phyloP scores from a whole-genome alignment of 1,140 invertebrate genomes.

The Spodoptera litura region DNA sequence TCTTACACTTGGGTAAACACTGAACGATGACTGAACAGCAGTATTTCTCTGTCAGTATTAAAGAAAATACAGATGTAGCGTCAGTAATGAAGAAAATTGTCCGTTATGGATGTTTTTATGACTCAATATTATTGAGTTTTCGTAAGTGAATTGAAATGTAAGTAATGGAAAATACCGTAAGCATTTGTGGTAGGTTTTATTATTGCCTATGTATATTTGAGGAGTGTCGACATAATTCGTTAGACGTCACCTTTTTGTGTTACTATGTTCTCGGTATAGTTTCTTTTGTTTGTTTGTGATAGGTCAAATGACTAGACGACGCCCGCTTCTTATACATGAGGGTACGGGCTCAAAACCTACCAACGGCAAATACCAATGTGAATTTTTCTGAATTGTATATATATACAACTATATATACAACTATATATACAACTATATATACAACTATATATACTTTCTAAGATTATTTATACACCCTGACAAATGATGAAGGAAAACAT shows the following conservation, averaged over 20 bases:
- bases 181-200: background rate
- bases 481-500: too few relatives aligned
- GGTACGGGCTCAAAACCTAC: too few relatives aligned
- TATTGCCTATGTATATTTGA: background rate
- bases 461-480: too few relatives aligned
- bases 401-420: too few relatives aligned
- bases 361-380: too few relatives aligned
- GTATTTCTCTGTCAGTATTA: conserved; percentile 16
- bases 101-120: conserved; percentile 35
- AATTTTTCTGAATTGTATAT: too few relatives aligned
- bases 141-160: conserved; percentile 23
- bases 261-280: background rate
- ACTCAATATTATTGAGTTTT: conserved; percentile 24
- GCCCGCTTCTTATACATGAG: too few relatives aligned
- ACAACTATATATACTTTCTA: too few relatives aligned
- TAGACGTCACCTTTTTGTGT: background rate
- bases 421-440: too few relatives aligned
- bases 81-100: conserved; percentile 34
- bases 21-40: conserved; percentile 33
- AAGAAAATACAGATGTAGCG: conserved; percentile 34
- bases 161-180: conserved; percentile 9
- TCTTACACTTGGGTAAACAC: conserved; percentile 10
- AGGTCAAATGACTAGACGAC: too few relatives aligned
- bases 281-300: too few relatives aligned
- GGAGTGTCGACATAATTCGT: background rate